These are phyloP conservation scores for Bembecia ichneumoniformis DNA, from an alignment of 2,888 invertebrate genomes.

Conservation along the genomic window DNA sequence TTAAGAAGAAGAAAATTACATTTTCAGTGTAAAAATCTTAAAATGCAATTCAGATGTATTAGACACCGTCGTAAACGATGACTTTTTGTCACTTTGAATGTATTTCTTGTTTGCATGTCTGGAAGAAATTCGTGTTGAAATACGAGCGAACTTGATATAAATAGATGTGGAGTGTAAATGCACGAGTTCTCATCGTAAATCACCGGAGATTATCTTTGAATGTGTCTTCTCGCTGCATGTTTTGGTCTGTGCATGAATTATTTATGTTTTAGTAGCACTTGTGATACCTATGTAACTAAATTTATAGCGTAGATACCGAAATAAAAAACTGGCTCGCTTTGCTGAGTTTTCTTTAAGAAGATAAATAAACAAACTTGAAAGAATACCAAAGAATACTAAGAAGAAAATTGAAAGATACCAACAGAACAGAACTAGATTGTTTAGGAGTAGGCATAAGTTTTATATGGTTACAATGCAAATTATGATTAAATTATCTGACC, in stretches of 20 bases:
- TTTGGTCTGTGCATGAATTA: constrained; percentile 55
- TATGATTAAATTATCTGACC: no score
- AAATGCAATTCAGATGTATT: not conserved
- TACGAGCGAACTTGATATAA: constrained; percentile 28
- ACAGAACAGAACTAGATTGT: no score
- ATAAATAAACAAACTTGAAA: no score
- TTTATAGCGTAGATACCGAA: no score
- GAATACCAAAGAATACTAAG: no score
- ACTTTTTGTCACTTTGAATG: not conserved
- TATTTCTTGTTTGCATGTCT: constrained; percentile 12
- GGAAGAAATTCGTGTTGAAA: constrained; percentile 6
- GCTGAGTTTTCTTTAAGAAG: no score
- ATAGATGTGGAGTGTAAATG: constrained; percentile 42
- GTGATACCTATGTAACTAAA: not conserved
- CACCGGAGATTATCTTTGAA: constrained; percentile 60
- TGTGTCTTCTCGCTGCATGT: constrained; percentile 45
- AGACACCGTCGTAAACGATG: not conserved
- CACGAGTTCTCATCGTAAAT: constrained; percentile 58
- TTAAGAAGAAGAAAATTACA: no score
- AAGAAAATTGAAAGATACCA: no score
- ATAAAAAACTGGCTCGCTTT: no score
- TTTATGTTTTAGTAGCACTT: constrained; percentile 22
- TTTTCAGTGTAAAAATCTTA: no score
- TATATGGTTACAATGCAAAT: no score
- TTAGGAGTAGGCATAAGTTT: no score